Percentiles rank a stretch among this genome's conserved stretches.
Evolutionary conservation across 1,140 invertebrate species (phyloP).

Genomic region (Drosophila watanabei): DNA sequence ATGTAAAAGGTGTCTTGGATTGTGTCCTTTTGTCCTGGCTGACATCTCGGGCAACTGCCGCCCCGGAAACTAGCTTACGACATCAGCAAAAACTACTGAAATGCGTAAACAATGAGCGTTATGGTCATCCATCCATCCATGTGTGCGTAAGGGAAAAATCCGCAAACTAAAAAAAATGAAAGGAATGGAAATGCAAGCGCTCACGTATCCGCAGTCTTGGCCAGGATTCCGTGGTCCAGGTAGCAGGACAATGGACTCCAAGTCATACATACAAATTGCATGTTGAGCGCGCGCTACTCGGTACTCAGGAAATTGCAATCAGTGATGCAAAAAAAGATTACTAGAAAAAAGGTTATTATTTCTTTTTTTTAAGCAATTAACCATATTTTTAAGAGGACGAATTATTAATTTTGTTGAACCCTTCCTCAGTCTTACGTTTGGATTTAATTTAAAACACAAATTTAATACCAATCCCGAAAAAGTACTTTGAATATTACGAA

Average conservation of each 20-base stretch:
- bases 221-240: conserved; percentile 33
- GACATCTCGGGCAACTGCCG: conserved; percentile 22
- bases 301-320: conserved; percentile 10
- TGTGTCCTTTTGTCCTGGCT: conserved; percentile 16
- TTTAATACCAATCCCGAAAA: neutral
- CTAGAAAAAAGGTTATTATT: too few relatives aligned
- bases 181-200: conserved; percentile 22
- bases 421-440: neutral
- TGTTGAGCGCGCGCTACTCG: conserved; percentile 6
- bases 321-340: conserved; percentile 8
- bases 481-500: too few relatives aligned
- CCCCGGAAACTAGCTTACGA: conserved; percentile 17
- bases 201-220: conserved; percentile 32
- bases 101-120: conserved; percentile 39
- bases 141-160: conserved; percentile 22
- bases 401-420: too few relatives aligned
- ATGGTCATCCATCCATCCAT: conserved; percentile 9
- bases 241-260: conserved; percentile 37
- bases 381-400: neutral
- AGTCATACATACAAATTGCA: conserved; percentile 36
- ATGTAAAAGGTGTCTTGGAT: conserved; percentile 23
- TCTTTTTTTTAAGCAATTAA: neutral
- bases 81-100: conserved; percentile 17
- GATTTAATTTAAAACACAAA: neutral
- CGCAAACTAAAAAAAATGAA: conserved; percentile 22